Percentiles rank a stretch among this genome's conserved stretches.
These are phyloP conservation scores for Dreissena rostriformis DNA, from an alignment of 1,140 invertebrate species.

Conservation along the genomic window DNA sequence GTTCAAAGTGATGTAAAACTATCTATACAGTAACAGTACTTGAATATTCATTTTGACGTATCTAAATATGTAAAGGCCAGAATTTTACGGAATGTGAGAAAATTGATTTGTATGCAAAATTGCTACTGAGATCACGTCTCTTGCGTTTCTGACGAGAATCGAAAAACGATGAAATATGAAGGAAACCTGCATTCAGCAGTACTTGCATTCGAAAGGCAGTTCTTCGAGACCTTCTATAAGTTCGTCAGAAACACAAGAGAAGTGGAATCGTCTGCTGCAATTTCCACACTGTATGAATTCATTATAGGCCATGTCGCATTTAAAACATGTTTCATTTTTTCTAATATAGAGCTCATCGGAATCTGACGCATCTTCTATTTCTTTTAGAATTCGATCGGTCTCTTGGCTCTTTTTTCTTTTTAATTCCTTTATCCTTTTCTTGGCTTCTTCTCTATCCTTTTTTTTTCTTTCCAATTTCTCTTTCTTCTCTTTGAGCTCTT, in stretches of 20 bases:
- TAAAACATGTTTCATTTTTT: background rate
- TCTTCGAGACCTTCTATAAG: background rate
- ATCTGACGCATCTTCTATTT: conserved; percentile 10
- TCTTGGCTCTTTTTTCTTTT: conserved; percentile 8
- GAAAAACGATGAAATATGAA: background rate
- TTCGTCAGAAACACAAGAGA: background rate
- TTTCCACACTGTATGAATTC: background rate
- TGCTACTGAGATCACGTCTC: no score
- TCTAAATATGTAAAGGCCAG: no score
- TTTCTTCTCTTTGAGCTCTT: conserved; percentile 4
- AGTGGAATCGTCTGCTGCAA: background rate
- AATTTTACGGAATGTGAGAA: no score
- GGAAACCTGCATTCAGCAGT: background rate
- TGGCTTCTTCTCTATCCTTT: background rate
- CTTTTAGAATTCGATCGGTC: conserved; percentile 1
- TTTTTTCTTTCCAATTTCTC: background rate
- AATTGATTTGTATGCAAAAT: no score
- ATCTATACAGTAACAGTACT: no score
- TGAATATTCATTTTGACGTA: no score
- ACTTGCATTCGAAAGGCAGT: background rate
- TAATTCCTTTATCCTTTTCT: background rate
- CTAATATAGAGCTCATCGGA: background rate
- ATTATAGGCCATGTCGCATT: conserved; percentile 1
- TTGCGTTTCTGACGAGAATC: no score
- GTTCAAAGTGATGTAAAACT: no score